Evolutionary conservation across 1,140 invertebrate genomes (phyloP), one percentile per base, ranked within the genome.

Genomic region (Daktulosphaira vitifoliae): DNA sequence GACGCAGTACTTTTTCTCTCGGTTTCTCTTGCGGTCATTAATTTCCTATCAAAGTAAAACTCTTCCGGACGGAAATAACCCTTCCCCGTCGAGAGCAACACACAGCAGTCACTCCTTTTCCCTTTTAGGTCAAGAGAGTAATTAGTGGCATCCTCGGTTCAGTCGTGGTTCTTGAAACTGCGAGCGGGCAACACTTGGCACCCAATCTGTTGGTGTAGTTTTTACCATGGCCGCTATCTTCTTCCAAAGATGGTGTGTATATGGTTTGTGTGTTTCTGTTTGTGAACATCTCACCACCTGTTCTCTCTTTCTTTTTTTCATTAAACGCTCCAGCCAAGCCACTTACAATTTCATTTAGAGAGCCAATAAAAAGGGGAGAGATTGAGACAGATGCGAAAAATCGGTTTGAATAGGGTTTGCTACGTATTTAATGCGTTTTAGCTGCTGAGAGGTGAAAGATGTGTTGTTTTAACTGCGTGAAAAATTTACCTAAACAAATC

Each of bases 101-200:
- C 11, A 11, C 11, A 33, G 29, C 29, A 33, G 11, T 33, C 29
- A 6, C 11, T 33, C 29, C 11, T 33, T 33, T 39, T 62, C 56
- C 56, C 42, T 62, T 62, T 48, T 62, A 48, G 56, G 56, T 62
- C 56, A 62, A 62, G 56, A 62, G 56, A 62, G 56, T 62, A 62
- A 62, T 62, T 62, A 62, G 56, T 62, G 46, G 56, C 56, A 62
- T 62, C 56, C 56, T 62, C 42, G 9, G 11, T 44, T 16, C 4
- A 3, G 56, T 22, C 44, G 42, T 62, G 38, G 16, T 62, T 62
- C 56, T 62, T 62, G 42, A 46, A 48, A 46, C 56, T 23, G 56
- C 39, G 11, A 3, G 39, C 39, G 11, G 39, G 56, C 56, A 62
- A 62, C 56, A 62, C 56, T 62, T 62, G 56, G 56, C 56, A 62